These are phyloP conservation scores for Epinephelus malabaricus DNA, from an alignment of 2,797 vertebrate species.

Conservation along the genomic window DNA sequence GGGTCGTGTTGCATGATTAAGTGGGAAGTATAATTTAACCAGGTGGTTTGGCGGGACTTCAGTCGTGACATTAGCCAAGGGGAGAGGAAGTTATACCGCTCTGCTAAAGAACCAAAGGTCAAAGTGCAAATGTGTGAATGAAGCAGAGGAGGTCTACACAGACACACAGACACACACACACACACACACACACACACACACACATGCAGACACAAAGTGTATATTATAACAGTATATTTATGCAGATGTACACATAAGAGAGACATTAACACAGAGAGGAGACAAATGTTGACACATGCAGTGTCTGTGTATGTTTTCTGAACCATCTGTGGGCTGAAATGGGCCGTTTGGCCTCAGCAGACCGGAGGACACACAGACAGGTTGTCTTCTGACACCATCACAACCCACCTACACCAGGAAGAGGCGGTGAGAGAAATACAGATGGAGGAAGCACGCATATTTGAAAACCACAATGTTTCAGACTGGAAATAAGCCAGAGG, in stretches of 20 bases:
- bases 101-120: constrained; percentile 9
- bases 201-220: not conserved
- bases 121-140: constrained; percentile 36
- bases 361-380: constrained; percentile 58
- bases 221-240: not conserved
- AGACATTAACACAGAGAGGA: constrained; percentile 2
- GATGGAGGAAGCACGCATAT: constrained; percentile 42
- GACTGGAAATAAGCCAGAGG: not conserved
- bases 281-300: constrained; percentile 41
- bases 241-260: not conserved
- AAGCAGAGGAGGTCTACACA: not conserved
- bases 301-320: constrained; percentile 36
- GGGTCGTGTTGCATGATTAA: constrained; percentile 3
- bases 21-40: constrained; percentile 22
- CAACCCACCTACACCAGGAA: constrained; percentile 57
- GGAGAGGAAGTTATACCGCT: not conserved
- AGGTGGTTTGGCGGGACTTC: constrained; percentile 31
- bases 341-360: constrained; percentile 60
- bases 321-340: constrained; percentile 35
- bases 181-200: not conserved
- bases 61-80: not conserved
- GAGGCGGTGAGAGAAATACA: constrained; percentile 47
- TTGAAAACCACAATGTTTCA: constrained; percentile 38
- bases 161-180: not conserved
- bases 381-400: constrained; percentile 43